phyloP scores from a whole-genome alignment of 2,888 invertebrate genomes.

The Crocallis elinguaria region DNA sequence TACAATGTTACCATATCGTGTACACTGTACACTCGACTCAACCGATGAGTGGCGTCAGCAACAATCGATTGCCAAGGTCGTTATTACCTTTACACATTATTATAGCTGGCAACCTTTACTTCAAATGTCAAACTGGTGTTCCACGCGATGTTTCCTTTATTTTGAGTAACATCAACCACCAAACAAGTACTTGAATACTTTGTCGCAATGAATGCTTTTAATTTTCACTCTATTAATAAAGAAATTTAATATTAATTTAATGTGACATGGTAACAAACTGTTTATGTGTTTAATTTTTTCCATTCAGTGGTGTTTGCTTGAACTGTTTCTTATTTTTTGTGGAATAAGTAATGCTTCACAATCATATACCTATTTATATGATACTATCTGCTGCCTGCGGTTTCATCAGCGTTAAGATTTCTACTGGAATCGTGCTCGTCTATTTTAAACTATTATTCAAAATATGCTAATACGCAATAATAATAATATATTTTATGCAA shows the following conservation, averaged over 20 bases:
- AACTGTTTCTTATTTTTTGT: neutral
- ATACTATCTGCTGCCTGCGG: too few relatives aligned
- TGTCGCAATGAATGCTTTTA: neutral
- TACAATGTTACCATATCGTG: too few relatives aligned
- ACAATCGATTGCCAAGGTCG: conserved; percentile 17
- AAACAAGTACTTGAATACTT: neutral
- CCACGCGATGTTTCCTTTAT: conserved; percentile 6
- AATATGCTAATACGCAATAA: too few relatives aligned
- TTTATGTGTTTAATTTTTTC: neutral
- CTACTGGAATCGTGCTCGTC: too few relatives aligned
- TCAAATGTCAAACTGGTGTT: conserved; percentile 15
- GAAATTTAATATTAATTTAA: neutral
- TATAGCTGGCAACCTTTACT: conserved; percentile 19
- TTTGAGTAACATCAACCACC: neutral
- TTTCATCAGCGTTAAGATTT: too few relatives aligned
- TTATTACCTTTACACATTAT: conserved; percentile 8
- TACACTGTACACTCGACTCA: too few relatives aligned
- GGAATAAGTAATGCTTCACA: too few relatives aligned
- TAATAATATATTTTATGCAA: too few relatives aligned
- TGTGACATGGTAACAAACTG: neutral
- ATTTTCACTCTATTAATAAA: neutral
- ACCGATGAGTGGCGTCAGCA: neutral
- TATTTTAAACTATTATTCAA: too few relatives aligned
- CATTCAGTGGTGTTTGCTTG: neutral
- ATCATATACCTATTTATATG: too few relatives aligned